Evolutionary conservation across 1,140 invertebrate genomes (phyloP).

Genomic region (Atopsyche davidsoni): DNA sequence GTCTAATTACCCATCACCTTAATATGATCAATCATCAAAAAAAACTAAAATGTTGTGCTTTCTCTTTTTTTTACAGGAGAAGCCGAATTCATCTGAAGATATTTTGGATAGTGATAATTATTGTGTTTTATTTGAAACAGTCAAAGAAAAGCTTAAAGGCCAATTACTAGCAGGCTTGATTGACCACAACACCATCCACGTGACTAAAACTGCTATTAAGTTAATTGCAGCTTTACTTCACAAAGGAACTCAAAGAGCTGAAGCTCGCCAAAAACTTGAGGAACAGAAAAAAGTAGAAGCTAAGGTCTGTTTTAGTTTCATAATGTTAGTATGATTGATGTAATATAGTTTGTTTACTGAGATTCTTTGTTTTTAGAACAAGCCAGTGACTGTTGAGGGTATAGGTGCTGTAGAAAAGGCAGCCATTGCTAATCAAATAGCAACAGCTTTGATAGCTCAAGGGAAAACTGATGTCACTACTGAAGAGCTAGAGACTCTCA

Average conservation of each 20-base stretch:
- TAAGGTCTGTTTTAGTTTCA: too few relatives aligned
- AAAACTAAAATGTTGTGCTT: neutral
- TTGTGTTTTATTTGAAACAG: conserved; percentile 70
- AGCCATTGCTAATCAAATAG: conserved; percentile 70
- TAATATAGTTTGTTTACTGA: neutral
- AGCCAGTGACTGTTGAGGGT: conserved; percentile 56
- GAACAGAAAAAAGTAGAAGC: conserved; percentile 21
- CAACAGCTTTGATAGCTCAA: conserved; percentile 65
- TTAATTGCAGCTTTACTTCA: conserved; percentile 63
- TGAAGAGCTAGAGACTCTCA: conserved; percentile 66
- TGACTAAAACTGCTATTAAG: conserved; percentile 52
- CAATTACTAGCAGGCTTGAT: conserved; percentile 71
- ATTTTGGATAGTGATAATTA: conserved; percentile 63
- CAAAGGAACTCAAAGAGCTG: conserved; percentile 50
- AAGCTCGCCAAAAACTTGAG: conserved; percentile 42
- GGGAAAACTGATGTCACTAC: conserved; percentile 71
- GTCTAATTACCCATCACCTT: too few relatives aligned
- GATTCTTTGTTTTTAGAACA: conserved; percentile 34
- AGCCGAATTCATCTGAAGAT: conserved; percentile 66
- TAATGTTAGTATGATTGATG: too few relatives aligned
- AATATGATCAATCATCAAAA: too few relatives aligned
- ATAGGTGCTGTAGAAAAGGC: conserved; percentile 63
- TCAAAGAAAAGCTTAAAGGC: conserved; percentile 79
- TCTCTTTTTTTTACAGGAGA: conserved; percentile 33
- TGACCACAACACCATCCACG: conserved; percentile 53